phyloP scores from a whole-genome alignment of 2,888 invertebrate genomes.

The Tipula confusa region DNA sequence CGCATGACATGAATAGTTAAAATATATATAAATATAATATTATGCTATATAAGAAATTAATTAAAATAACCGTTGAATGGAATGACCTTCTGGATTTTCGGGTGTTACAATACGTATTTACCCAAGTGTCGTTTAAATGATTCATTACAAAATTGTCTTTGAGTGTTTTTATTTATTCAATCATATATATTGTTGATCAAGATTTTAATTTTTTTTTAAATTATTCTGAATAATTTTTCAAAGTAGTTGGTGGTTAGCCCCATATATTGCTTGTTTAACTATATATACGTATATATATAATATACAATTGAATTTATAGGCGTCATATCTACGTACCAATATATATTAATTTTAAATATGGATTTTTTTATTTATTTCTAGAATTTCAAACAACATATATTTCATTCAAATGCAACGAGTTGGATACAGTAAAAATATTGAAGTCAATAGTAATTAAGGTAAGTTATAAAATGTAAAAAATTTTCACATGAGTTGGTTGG shows the following conservation, averaged over 20 bases:
- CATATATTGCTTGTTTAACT: not conserved
- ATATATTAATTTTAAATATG: not conserved
- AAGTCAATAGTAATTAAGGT: not conserved
- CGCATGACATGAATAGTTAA: not conserved
- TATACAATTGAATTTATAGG: not conserved
- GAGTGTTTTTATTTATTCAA: not conserved
- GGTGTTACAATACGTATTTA: not conserved
- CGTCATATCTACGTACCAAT: not conserved
- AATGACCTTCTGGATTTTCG: not conserved
- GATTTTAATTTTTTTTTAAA: not conserved
- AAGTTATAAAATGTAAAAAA: not conserved
- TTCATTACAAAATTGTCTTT: not conserved
- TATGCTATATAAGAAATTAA: not conserved
- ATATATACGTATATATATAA: no score
- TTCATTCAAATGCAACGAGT: slow-evolving; percentile 25
- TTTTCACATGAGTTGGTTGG: not conserved
- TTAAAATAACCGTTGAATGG: not conserved
- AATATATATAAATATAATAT: not conserved
- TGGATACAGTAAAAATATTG: not conserved
- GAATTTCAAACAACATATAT: not conserved
- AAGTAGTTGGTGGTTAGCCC: not conserved
- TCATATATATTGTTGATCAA: slow-evolving; percentile 6
- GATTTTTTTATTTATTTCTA: not conserved
- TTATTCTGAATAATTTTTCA: not conserved
- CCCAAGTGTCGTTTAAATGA: not conserved